Evolutionary conservation across 2,797 vertebrate genomes (phyloP), one percentile per base, ranked within the genome.

Genomic region (Smutsia temminckii): DNA sequence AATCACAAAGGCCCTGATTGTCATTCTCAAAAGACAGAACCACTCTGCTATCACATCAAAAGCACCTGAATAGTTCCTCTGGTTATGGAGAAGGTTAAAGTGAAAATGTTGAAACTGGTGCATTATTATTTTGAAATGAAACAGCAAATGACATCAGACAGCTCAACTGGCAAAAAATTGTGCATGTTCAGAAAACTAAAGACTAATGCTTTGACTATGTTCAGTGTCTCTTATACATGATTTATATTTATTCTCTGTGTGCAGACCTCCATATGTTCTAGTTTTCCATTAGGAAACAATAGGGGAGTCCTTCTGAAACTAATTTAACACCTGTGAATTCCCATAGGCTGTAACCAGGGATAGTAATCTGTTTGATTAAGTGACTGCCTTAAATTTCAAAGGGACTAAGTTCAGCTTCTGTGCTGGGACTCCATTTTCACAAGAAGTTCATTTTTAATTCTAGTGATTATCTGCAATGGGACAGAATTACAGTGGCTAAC

Each of bases 1-100:
- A 96, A 96, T 97, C 93, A 94, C 93, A 97, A 97, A 97, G 95
- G 88, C 84, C 11, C 71, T 85, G 88, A 97, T 95, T 96, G 95
- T 95, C 91, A 78, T 79, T 95, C 93, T 97, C 92, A 89, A 96
- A 96, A 95, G 91, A 92, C 59, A 95, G 75, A 97, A 86, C 93
- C 93, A 59, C 92, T 94, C 83, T 63, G 40, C 96, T 83, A n/a
- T 49, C 88, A 96, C 93, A 95, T 96, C 96, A 97, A 95, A 97
- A 92, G 94, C 75, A 97, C 97, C 88, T 89, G 85, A 97, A 97
- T 89, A 91, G 89, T 77, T 78, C 91, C 77, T 77, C 79, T 94
- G 86, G 83, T 96, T 95, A 91, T 11, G 1, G 34, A 85, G 77
- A 96, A 91, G 85, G 93, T 93, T 66, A 96, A 94, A 96, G 91